Evolutionary conservation across 35 echinoderm and acorn worm genomes (phyloP).

Genomic region (Hemicentrotus pulcherrimus): DNA sequence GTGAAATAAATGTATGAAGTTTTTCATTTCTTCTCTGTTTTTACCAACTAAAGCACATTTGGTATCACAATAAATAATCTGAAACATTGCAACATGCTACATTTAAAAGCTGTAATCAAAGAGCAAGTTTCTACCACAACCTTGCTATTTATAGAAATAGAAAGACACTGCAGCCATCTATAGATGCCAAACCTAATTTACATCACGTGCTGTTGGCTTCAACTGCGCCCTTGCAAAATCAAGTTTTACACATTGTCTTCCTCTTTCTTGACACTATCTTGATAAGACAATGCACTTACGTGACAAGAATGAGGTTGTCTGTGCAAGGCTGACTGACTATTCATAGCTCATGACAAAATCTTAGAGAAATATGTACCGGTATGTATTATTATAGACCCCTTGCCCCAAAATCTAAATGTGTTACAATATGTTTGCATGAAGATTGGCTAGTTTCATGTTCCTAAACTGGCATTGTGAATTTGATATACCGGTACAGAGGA

Average conservation of each 20-base stretch:
- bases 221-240: slow-evolving; percentile 16
- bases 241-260: slow-evolving; percentile 19
- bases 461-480: no score
- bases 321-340: background rate
- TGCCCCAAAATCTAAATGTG: background rate
- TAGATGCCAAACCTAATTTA: slow-evolving; percentile 13
- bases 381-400: background rate
- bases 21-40: no score
- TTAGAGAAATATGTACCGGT: background rate
- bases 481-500: no score
- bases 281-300: background rate
- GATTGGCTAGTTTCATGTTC: no score
- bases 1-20: no score
- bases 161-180: background rate
- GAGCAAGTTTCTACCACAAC: background rate
- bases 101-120: background rate
- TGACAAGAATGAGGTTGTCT: background rate
- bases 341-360: background rate
- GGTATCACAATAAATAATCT: background rate
- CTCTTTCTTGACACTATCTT: background rate
- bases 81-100: background rate
- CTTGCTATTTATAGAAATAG: slow-evolving; percentile 7
- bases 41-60: no score
- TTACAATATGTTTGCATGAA: no score
- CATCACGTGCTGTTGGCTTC: background rate